Base-by-base conservation (phyloP, 2,888 invertebrate genomes). In the Drosophila limbata region DNA sequence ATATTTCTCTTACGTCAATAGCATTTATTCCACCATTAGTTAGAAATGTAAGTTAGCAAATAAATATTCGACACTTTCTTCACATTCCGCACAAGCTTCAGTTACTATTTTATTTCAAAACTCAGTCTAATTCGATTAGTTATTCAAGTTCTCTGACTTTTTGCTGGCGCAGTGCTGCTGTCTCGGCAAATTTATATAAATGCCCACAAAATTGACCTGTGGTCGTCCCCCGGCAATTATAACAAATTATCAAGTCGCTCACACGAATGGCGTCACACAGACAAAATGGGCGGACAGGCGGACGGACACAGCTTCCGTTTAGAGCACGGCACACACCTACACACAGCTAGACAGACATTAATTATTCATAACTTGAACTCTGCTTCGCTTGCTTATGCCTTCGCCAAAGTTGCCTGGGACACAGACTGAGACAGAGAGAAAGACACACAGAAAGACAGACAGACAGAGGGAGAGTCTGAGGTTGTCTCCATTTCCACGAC, bases 161-260 rank as follows among this genome's bases (percentile, higher is more conserved):
- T 76, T 69, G 50, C 57, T 37, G 47, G 28, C 64, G 45, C 64
- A 51, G 47, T 51, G 61, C 71, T 73, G 77, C 85, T 84, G 79
- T 78, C 85, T 69, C 50, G 21, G 73, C 70, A 78, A 84, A 84
- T 84, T 84, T 84, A 76, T 83, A 81, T 78, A 85, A 84, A 84
- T 85, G 78, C 79, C 80, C 82, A 75, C 85, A 82, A 84, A 87
- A 86, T 86, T 86, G 87, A 86, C 85, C 84, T 87, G 79, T 76
- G 86, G 84, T 76, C 82, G 69, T 76, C 82, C 87, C 87, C 69
- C 77, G 77, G 82, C 86, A 86, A 86, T 86, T 86, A 86, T 85
- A 85, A 81, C 87, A 86, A 86, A 86, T 86, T 86, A 86, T 86
- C 86, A 86, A 87, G 81, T 86, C 68, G 67, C 83, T 83, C 81